Evolutionary conservation across 2,113 vertebrate species (phyloP).

Genomic region (Rhegmatorhina hoffmannsi): DNA sequence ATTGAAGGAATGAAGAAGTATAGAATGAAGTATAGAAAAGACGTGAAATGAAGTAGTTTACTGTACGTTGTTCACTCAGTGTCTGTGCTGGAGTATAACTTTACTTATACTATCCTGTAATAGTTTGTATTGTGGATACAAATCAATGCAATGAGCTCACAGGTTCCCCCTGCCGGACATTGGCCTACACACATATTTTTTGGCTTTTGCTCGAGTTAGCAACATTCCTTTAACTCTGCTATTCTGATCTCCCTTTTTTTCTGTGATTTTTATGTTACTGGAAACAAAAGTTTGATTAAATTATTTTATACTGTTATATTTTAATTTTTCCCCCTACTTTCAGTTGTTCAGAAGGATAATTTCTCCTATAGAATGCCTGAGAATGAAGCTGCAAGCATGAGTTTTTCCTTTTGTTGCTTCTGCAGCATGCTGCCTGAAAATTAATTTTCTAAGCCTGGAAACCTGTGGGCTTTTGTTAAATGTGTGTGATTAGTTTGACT

Average conservation of each 20-base stretch:
- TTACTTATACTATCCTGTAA: neutral
- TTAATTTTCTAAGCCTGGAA: neutral
- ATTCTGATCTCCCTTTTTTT: neutral
- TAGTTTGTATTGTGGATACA: rapidly evolving
- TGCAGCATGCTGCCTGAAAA: neutral
- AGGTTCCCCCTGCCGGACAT: neutral
- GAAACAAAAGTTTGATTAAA: neutral
- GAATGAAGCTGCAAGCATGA: neutral
- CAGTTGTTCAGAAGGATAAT: neutral
- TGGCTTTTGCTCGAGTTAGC: neutral
- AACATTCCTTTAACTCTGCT: neutral
- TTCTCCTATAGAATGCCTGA: neutral
- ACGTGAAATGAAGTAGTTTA: neutral
- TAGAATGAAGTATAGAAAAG: neutral
- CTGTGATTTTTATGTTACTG: neutral
- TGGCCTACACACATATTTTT: neutral
- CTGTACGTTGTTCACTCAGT: neutral
- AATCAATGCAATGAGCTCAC: neutral
- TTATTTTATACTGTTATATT: neutral
- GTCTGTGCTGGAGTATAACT: neutral
- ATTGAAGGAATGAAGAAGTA: neutral
- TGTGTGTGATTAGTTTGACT: neutral
- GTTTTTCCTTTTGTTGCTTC: neutral
- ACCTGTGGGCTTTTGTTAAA: neutral
- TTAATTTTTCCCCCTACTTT: neutral